A percentile compares a stretch with the other conserved stretches of the same genome.
Conservation (phyloP, 2,113 vertebrate genomes). For the Tupaia chinensis region DNA sequence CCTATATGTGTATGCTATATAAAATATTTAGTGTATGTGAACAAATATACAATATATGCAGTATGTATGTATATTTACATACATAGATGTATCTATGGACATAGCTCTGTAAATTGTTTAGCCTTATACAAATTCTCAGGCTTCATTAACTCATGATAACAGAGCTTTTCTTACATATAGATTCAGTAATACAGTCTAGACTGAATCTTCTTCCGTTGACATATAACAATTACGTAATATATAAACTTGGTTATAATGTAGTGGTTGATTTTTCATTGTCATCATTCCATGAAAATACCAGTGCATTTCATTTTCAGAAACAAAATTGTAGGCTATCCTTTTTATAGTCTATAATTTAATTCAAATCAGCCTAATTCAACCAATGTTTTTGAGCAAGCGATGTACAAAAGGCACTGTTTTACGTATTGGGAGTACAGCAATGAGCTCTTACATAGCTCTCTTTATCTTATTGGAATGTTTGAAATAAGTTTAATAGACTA, state of each 20-base stretch:
- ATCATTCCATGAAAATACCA: background rate
- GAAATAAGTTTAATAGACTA: background rate
- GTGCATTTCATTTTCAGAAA: background rate
- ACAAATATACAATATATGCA: background rate
- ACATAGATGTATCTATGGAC: background rate
- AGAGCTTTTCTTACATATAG: background rate
- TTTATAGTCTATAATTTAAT: conserved; percentile 17
- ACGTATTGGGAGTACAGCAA: background rate
- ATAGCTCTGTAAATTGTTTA: conserved; percentile 22
- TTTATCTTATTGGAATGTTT: background rate
- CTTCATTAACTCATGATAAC: background rate
- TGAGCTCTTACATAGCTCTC: background rate
- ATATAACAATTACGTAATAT: background rate
- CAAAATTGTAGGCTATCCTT: background rate
- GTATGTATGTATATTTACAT: background rate
- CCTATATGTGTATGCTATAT: background rate
- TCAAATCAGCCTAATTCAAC: background rate
- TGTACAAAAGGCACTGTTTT: background rate
- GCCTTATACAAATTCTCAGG: background rate
- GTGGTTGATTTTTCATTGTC: background rate
- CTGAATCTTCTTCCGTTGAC: background rate
- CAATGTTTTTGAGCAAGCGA: background rate
- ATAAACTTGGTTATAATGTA: background rate
- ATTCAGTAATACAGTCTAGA: background rate
- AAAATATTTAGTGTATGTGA: background rate